Evolutionary conservation across 2,113 vertebrate species (phyloP), one percentile per base, ranked within the genome.

Genomic region (Bostrychus sinensis): DNA sequence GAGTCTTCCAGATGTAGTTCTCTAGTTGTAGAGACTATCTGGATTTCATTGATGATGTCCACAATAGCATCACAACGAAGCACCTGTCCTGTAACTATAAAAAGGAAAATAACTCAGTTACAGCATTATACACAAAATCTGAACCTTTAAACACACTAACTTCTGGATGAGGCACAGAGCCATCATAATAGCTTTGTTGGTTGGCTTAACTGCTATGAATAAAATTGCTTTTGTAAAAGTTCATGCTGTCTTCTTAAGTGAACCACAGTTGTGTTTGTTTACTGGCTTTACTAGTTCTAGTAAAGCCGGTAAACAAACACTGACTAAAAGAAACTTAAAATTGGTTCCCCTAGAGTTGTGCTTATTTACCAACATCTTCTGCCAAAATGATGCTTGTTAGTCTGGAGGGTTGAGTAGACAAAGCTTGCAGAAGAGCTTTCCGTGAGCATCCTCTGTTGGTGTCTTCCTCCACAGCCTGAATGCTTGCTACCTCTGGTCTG

Each of bases 1-100:
- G 96, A 96, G 78, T 99, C 96, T 79, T 99, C 97, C 3, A 99
- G 92, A 68, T 98, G 96, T 0, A 99, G 94, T 69, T 99, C 97
- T 5, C 96, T 93, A 6, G 96, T 99, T 7, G 97, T 98, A 20
- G 97, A 99, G 43, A 96, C 94, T 0, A 99, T 92, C 73, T 95
- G 94, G 66, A 99, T 96, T 50, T 85, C 94, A 1, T 89, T 94
- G 79, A 99, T 97, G 42, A 95, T 80, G 77, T 98, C 97, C 0
- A 98, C 94, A 0, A 98, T 98, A 28, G 95, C 96, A 9, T 98
- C 97, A 17, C 97, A 98, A 25, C 95, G 95, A 56, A 99, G 89
- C 2, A 98, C 92, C 75, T 96, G 95, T 7, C 97, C 97, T 0
- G 95, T 96, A 54, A 93, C 97, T 98, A 78, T 26, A 71, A 36